These are phyloP conservation scores for Diorhabda sublineata DNA, from an alignment of 1,140 invertebrate species.

Conservation along the genomic window DNA sequence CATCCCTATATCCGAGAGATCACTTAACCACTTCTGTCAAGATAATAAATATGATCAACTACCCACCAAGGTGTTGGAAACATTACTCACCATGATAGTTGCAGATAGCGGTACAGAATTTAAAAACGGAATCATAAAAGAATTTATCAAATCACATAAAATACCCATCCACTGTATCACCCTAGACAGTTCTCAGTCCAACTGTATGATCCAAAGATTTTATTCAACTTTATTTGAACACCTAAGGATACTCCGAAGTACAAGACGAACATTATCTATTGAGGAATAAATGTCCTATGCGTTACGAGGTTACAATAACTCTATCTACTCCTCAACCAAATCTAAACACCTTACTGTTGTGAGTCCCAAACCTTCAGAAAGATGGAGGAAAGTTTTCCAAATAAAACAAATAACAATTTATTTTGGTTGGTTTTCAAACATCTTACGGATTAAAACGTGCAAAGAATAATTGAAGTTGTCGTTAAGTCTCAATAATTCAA, in stretches of 20 bases:
- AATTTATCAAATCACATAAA: constrained; percentile 21
- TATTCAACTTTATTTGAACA: constrained; percentile 26
- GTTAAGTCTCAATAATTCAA: too few species aligned
- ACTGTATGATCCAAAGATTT: constrained; percentile 20
- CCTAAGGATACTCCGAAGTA: not conserved
- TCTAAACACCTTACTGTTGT: too few species aligned
- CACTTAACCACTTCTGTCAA: not conserved
- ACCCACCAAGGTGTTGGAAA: not conserved
- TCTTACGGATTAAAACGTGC: too few species aligned
- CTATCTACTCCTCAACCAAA: too few species aligned
- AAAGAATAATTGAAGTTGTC: too few species aligned
- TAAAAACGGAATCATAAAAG: constrained; percentile 17
- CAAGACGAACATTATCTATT: too few species aligned
- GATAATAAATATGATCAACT: not conserved
- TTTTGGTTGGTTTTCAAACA: too few species aligned
- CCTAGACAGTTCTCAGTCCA: constrained; percentile 13
- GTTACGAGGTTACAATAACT: too few species aligned
- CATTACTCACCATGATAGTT: constrained; percentile 13
- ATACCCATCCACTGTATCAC: constrained; percentile 20
- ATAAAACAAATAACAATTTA: too few species aligned
- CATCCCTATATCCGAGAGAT: constrained; percentile 1
- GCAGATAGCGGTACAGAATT: constrained; percentile 22
- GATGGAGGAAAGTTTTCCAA: too few species aligned
- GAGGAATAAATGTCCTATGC: too few species aligned
- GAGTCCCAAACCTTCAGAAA: too few species aligned